Base-by-base conservation (phyloP, 1,140 invertebrate species). In the Tetragonula clypearis region DNA sequence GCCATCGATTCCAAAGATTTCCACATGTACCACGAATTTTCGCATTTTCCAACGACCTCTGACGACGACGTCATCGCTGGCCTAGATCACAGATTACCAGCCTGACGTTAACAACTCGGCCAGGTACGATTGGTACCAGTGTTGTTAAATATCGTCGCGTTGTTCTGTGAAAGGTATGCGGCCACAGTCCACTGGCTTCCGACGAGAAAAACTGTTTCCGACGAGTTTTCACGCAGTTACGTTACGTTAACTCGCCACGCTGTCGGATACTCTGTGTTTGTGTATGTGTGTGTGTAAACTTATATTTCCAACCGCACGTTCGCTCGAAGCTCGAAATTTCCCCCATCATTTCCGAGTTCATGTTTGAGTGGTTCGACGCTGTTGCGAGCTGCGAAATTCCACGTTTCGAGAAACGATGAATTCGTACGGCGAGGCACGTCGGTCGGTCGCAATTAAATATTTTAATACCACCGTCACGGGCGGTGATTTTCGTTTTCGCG, bases 51-150 rank as follows among this genome's bases (percentile, higher is more conserved):
- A 41, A 12, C n/a, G 19, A 49, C 35, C 19, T 71, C 49, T 55
- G 53, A n/a, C 68, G 6, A 79, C 68, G 1, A 79, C 75, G 75
- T 84, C 17, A 71, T 69, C 35, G 30, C 1, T 84, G 82, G 65
- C 82, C 82, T 60, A 84, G 82, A 78, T 84, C 65, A 60, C 53
- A 71, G 60, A 78, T 84, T 68, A 83, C 62, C 41, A 69, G 19
- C 30, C 17, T 74, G 23, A 41, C 23, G 73, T 83, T 77, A 78
- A 83, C 74, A 83, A 69, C 26, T 30, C 73, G n/a, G 12, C 73
- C 23, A 55, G n/a, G 30, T 49, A 41, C 23, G 23, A 58, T 21
- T 14, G 17, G 35, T 17, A 41, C 41, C 6, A 49, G 75, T 56
- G 53, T 49, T 66, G 41, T 75, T 76, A 75, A 74, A 75, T 53